phyloP scores from a whole-genome alignment of 2,113 vertebrate genomes.

The Pachyramphus minor region DNA sequence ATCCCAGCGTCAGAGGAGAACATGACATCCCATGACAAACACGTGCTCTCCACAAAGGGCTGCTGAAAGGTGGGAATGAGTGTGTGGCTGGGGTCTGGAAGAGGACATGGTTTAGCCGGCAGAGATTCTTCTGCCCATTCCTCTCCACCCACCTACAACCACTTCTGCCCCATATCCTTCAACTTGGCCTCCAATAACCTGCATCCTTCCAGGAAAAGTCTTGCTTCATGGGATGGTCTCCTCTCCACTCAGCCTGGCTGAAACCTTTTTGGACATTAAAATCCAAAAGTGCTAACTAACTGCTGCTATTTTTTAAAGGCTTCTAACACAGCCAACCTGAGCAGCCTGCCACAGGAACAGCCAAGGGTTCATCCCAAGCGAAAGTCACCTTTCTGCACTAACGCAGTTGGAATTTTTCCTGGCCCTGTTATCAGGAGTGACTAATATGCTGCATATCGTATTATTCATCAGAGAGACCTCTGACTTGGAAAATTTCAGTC shows the following conservation, averaged over 20 bases:
- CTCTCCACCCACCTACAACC: not conserved
- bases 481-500: not conserved
- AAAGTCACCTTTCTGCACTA: conserved; percentile 26
- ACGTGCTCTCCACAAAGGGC: not conserved
- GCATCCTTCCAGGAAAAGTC: not conserved
- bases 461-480: not conserved
- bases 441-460: accelerated
- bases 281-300: not conserved
- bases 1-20: not conserved
- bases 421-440: not conserved
- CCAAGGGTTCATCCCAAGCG: not conserved
- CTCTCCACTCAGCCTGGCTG: accelerated
- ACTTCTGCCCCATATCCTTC: accelerated
- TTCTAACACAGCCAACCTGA: not conserved
- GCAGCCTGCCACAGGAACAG: not conserved
- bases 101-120: not conserved
- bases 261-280: not conserved
- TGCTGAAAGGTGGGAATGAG: not conserved
- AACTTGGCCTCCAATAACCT: not conserved
- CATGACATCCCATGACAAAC: not conserved
- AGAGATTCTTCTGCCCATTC: not conserved
- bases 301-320: not conserved
- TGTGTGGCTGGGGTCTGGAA: not conserved
- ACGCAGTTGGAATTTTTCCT: not conserved
- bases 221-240: not conserved